A percentile compares a stretch with the other conserved stretches of the same genome.
Evolutionary conservation across 2,113 vertebrate genomes (phyloP).

Genomic region (Sceloporus tristichus): DNA sequence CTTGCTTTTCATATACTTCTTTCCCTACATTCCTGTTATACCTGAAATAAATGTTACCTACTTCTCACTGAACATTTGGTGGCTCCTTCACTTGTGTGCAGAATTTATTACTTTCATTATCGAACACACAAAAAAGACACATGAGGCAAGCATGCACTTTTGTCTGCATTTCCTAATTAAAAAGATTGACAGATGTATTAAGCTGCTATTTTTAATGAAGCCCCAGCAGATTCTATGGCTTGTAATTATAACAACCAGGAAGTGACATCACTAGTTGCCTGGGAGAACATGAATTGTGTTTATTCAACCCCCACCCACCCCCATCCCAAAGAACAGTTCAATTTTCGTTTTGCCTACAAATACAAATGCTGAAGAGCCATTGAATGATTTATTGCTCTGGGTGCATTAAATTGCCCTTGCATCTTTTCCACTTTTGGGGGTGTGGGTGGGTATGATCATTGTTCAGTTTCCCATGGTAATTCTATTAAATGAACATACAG

Average conservation of each 20-base stretch:
- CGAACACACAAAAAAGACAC: constrained; percentile 44
- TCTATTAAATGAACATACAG: background rate
- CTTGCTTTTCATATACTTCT: background rate
- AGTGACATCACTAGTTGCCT: constrained; percentile 71
- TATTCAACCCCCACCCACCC: constrained; percentile 29
- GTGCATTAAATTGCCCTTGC: background rate
- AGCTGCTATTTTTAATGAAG: constrained; percentile 71
- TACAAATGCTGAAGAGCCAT: constrained; percentile 29
- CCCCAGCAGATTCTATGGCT: constrained; percentile 57
- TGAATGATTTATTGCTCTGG: constrained; percentile 14
- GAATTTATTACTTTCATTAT: constrained; percentile 57
- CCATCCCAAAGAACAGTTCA: constrained; percentile 65
- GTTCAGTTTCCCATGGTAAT: background rate
- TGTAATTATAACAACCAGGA: constrained; percentile 66
- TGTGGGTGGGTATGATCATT: background rate
- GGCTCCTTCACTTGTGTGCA: background rate
- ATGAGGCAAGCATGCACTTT: constrained; percentile 43
- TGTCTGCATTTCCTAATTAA: constrained; percentile 69
- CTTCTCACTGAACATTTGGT: background rate
- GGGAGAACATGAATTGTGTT: constrained; percentile 70
- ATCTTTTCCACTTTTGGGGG: background rate
- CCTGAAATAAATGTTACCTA: background rate
- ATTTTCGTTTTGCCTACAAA: constrained; percentile 53
- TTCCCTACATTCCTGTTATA: background rate
- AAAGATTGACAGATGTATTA: constrained; percentile 70